These are phyloP conservation scores for Synanthedon myopaeformis DNA, from an alignment of 2,888 invertebrate species.

Conservation along the genomic window DNA sequence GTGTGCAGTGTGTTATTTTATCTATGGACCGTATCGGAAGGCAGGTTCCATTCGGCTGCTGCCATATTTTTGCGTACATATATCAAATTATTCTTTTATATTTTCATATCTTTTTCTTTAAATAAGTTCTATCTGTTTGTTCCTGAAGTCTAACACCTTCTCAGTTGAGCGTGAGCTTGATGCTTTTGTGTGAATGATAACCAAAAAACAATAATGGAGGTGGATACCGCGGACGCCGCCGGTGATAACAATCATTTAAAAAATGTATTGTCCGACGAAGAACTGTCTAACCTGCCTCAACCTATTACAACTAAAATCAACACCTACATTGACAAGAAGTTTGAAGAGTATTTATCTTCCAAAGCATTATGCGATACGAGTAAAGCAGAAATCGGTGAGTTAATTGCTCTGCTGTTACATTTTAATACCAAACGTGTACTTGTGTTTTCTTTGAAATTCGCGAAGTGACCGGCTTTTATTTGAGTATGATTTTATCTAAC, in stretches of 20 bases:
- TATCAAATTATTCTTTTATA: no score
- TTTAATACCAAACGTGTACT: background rate
- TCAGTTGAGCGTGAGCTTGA: no score
- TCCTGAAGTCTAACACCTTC: no score
- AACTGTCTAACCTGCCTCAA: slow-evolving; percentile 41
- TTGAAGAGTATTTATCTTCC: slow-evolving; percentile 78
- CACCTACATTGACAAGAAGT: slow-evolving; percentile 64
- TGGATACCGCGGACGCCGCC: slow-evolving; percentile 47
- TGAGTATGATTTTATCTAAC: slow-evolving; percentile 6
- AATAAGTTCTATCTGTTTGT: no score
- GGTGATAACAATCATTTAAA: slow-evolving; percentile 56
- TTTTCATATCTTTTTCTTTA: no score
- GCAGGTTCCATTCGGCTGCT: no score
- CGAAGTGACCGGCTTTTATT: background rate
- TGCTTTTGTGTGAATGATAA: no score
- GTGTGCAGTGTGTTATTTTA: no score
- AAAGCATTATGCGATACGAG: slow-evolving; percentile 80
- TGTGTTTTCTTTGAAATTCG: background rate
- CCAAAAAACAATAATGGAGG: slow-evolving; percentile 47
- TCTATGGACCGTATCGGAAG: no score
- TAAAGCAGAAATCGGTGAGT: slow-evolving; percentile 73
- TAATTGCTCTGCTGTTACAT: slow-evolving; percentile 13
- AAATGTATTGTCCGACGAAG: slow-evolving; percentile 54
- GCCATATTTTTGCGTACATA: no score
- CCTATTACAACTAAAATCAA: slow-evolving; percentile 71